phyloP scores from a whole-genome alignment of 2,888 invertebrate genomes.

The Zelleria hepariella region DNA sequence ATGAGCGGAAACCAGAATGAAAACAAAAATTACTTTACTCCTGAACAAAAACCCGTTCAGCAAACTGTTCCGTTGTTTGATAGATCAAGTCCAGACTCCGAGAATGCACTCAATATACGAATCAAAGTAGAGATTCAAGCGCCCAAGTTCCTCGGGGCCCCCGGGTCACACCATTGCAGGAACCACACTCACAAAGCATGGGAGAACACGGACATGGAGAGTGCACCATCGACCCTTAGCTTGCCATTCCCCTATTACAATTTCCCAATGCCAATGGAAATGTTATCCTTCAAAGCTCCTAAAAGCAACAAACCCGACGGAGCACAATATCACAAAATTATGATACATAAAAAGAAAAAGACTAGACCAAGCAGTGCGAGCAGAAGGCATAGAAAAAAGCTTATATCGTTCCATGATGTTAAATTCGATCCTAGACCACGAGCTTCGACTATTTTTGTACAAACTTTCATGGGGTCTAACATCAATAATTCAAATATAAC shows the following conservation, averaged over 20 bases:
- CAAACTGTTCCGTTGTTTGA: neutral
- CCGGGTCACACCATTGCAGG: constrained; percentile 20
- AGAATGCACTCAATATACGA: constrained; percentile 42
- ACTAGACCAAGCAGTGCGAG: constrained; percentile 30
- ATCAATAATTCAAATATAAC: constrained; percentile 15
- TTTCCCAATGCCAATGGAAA: constrained; percentile 41
- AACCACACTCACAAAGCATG: constrained; percentile 19
- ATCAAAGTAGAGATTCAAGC: constrained; percentile 55
- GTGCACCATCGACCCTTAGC: constrained; percentile 29
- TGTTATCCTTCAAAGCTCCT: constrained; percentile 30
- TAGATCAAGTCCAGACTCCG: constrained; percentile 7
- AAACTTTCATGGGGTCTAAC: constrained; percentile 18
- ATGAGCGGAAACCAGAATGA: neutral
- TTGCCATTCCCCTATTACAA: constrained; percentile 41
- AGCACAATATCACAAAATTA: constrained; percentile 38
- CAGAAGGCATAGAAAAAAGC: constrained; percentile 51
- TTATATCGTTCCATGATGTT: constrained; percentile 42
- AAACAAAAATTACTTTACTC: neutral
- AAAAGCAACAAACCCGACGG: constrained; percentile 26
- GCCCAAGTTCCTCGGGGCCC: constrained; percentile 34
- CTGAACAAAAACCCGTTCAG: neutral
- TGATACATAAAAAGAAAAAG: constrained; percentile 57
- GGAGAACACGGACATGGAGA: constrained; percentile 25
- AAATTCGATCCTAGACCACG: constrained; percentile 33
- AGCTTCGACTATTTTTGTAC: constrained; percentile 17